Conservation (phyloP, 2,113 vertebrate genomes). For the Orientallactaga bullata region DNA sequence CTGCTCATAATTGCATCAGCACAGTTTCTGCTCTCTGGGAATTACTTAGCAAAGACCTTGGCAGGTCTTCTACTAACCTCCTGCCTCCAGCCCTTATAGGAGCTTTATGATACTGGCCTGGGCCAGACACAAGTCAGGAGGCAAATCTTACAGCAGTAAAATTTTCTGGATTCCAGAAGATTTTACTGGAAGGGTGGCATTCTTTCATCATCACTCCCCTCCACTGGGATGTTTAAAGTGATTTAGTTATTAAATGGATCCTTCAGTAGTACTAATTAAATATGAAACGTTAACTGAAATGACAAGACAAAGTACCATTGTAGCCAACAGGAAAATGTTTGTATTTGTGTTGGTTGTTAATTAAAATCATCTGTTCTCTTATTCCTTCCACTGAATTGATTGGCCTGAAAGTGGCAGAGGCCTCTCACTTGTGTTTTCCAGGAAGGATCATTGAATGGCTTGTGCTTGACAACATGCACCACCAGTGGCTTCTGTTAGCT, state of each 20-base stretch:
- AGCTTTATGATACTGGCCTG: background rate
- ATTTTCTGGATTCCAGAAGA: background rate
- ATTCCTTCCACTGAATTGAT: background rate
- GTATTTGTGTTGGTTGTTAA: background rate
- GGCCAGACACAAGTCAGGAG: background rate
- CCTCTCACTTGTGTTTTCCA: constrained; percentile 78
- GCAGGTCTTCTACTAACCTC: background rate
- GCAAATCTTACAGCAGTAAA: background rate
- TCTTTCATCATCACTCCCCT: background rate
- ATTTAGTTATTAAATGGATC: background rate
- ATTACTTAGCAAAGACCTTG: background rate
- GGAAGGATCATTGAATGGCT: constrained; percentile 85
- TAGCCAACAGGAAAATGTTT: background rate
- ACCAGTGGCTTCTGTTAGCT: constrained; percentile 96
- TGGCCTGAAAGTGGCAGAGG: background rate
- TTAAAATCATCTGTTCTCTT: background rate
- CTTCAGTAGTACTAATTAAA: constrained; percentile 27
- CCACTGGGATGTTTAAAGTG: background rate
- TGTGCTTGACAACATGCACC: constrained; percentile 93
- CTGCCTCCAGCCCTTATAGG: background rate
- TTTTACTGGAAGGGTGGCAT: background rate
- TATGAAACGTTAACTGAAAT: constrained; percentile 34
- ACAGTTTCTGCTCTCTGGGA: background rate
- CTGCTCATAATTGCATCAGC: background rate
- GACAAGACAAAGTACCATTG: background rate